Evolutionary conservation across 2,113 vertebrate genomes (phyloP).

Genomic region (Rattus rattus): DNA sequence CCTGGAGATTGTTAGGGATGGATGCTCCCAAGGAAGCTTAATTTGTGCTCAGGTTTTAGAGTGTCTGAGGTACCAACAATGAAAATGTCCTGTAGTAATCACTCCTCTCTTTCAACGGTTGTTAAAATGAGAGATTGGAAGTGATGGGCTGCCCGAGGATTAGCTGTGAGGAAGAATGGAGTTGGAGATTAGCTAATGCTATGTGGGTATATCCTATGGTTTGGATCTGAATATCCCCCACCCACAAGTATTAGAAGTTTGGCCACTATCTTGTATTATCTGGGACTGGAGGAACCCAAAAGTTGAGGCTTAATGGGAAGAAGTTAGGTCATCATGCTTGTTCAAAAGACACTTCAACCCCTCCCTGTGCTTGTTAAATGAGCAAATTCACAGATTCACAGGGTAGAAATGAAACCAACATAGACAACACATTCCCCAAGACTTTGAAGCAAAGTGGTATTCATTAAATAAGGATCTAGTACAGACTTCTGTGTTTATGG

Average conservation of each 20-base stretch:
- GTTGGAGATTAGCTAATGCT: background rate
- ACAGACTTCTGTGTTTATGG: background rate
- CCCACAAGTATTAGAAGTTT: background rate
- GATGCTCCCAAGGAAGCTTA: background rate
- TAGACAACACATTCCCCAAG: background rate
- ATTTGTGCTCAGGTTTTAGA: conserved; percentile 3
- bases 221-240: background rate
- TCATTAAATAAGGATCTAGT: background rate
- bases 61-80: background rate
- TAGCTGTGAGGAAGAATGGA: background rate
- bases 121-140: conserved; percentile 21
- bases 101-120: background rate
- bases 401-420: background rate
- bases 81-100: background rate
- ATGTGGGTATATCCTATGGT: background rate
- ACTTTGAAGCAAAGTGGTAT: background rate
- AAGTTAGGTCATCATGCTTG: background rate
- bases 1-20: background rate
- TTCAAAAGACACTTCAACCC: background rate
- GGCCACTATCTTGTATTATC: background rate
- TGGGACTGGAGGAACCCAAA: no score
- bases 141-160: background rate
- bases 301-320: background rate
- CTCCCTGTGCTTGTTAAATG: background rate
- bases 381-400: background rate